Base-by-base conservation (phyloP, 1,140 invertebrate genomes). In the Chlorops oryzae region DNA sequence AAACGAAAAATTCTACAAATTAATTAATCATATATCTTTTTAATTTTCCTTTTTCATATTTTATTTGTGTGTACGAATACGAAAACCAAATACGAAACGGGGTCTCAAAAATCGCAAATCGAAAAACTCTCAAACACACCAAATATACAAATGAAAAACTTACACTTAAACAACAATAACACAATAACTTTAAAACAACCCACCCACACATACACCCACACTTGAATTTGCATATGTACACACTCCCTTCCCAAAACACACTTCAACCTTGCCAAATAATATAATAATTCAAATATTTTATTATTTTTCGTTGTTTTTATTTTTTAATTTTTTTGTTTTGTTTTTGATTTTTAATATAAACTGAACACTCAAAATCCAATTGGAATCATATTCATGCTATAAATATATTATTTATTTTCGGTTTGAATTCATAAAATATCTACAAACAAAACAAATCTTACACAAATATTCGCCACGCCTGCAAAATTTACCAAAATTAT, bases 1-100 rank as follows among this genome's bases (percentile, higher is more conserved):
- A n/a, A n/a, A n/a, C n/a, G n/a, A n/a, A n/a, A n/a, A n/a, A n/a
- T n/a, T n/a, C n/a, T n/a, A 39, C 10, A 52, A 68, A 63, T 62
- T 64, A 65, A 69, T 66, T 70, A 69, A 70, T 66, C 62, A 66
- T 69, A 66, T 66, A 56, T 69, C 56, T 69, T 66, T 68, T 62
- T 69, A 66, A 55, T 66, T 69, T 70, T 65, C 65, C 62, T 70
- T 69, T 70, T 70, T 65, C 66, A 69, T 66, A 69, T 60, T 48
- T 70, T 69, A 66, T 70, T 70, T 65, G 56, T 64, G 57, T 65
- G 41, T 21, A 69, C 62, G 63, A 65, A 69, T 62, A 69, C 52
- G 47, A 53, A 50, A 58, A 61, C 61, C 62, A 63, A 68, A 63
- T 62, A 63, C 61, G 61, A 64, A 62, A 70, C 66, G 65, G 68